Conservation (phyloP, 2,113 vertebrate genomes). For the Probosciger aterrimus region DNA sequence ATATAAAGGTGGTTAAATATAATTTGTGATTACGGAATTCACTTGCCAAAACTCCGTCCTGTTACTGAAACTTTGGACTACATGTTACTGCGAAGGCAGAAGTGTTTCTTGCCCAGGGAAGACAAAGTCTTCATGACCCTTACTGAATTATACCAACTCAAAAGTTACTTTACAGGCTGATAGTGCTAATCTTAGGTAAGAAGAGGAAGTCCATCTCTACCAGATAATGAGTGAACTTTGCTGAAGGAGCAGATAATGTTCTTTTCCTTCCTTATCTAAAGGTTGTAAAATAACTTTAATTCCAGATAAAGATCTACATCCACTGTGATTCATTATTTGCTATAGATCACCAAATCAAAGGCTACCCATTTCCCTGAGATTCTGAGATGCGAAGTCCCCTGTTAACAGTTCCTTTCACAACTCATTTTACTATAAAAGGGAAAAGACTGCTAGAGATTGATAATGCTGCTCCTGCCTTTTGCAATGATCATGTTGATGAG, state of each 20-base stretch:
- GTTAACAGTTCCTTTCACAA: background rate
- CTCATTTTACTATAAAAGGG: background rate
- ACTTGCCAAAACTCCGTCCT: background rate
- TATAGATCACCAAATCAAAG: background rate
- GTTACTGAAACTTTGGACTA: background rate
- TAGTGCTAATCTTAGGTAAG: background rate
- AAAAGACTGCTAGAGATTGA: background rate
- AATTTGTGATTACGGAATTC: background rate
- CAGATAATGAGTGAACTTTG: background rate
- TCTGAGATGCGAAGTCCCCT: background rate
- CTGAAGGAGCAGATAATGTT: background rate
- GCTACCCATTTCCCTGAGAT: background rate
- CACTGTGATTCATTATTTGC: background rate
- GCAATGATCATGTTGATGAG: background rate
- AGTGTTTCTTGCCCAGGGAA: background rate
- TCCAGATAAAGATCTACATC: background rate
- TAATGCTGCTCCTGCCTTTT: background rate
- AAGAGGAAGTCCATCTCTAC: background rate
- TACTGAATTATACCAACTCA: background rate
- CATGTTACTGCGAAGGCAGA: fast-evolving
- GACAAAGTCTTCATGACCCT: background rate
- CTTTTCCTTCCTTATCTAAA: background rate
- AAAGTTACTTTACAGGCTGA: background rate
- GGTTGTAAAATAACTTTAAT: background rate
- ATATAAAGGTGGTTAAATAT: background rate